Evolutionary conservation across 2,888 invertebrate species (phyloP), one percentile per base, ranked within the genome.

Genomic region (Pristionchus fissidentatus): DNA sequence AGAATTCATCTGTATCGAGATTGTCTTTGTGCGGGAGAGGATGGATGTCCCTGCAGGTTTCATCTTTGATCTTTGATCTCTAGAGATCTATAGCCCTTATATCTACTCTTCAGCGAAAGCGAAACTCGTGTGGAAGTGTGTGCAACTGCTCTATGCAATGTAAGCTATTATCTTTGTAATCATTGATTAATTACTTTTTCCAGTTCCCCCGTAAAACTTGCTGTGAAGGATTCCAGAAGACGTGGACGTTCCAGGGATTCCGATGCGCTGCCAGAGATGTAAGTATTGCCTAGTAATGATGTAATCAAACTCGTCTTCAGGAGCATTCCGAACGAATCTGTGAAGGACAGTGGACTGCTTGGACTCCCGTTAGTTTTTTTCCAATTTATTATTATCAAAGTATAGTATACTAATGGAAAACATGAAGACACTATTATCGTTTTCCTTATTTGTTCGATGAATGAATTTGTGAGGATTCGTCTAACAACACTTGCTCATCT

Each of bases 161-260:
- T 75, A 46, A 1, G 3, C 8, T n/a, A 19, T 35, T 29, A 70
- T 29, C 7, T 3, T n/a, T 29, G 19, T 4, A 75, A 3, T 13
- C 3, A 8, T n/a, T 5, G 13, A 19, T 49, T 29, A 49, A 38
- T n/a, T 75, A 3, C 15, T 43, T 38, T 19, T 3, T 49, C 29
- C 75, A 75, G 75, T 75, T 75, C 49, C 75, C 75, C 46, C 75
- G 75, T 49, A 22, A 29, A 15, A 75, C 75, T 13, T 75, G 75
- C 26, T 75, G 75, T 49, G 32, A 46, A 4, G 75, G 75, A 46
- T 66, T 66, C 66, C 3, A 10, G 4, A 66, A 66, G 66, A 22
- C 38, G 13, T 10, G 35, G 5, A 66, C 66, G 35, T 10, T 19
- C 66, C 19, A 35, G 15, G 66, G 66, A 66, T 66, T 66, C 19